Evolutionary conservation across 2,888 invertebrate genomes (phyloP).

Genomic region (Callyntrura guangdongensis): DNA sequence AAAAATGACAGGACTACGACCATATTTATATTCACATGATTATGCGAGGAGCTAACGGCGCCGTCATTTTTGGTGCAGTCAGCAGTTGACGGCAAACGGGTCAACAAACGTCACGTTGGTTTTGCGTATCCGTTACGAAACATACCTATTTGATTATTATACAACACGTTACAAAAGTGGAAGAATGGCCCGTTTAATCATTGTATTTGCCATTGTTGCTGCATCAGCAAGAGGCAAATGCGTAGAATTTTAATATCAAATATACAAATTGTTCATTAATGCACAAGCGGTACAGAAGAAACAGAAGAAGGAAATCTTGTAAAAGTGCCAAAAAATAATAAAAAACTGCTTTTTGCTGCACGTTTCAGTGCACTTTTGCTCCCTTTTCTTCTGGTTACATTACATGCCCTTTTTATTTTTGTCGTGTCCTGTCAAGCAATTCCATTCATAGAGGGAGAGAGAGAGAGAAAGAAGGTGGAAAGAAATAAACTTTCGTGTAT

Average conservation of each 20-base stretch:
- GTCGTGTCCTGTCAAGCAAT: not conserved
- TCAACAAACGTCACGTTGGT: constrained; percentile 46
- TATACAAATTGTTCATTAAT: not conserved
- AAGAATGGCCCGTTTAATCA: constrained; percentile 51
- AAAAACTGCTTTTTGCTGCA: not conserved
- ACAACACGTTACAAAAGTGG: constrained; percentile 3
- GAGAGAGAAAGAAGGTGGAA: not conserved
- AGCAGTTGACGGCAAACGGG: not conserved
- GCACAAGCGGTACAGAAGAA: no score
- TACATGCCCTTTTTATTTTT: no score
- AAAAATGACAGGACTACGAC: not conserved
- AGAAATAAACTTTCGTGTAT: no score
- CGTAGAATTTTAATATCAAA: not conserved
- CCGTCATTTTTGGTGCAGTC: no score
- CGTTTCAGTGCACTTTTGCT: not conserved
- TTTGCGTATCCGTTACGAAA: not conserved
- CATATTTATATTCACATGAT: no score
- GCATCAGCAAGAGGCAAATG: not conserved
- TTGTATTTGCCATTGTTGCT: constrained; percentile 16
- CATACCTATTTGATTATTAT: no score
- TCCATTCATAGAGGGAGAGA: constrained; percentile 1
- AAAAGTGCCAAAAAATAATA: constrained; percentile 54
- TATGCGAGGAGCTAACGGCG: no score
- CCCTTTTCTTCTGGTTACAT: not conserved
- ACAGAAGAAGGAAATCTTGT: constrained; percentile 52